A percentile compares a stretch with the other conserved stretches of the same genome.
Evolutionary conservation across 2,797 vertebrate genomes (phyloP).

Genomic region (Ara ararauna): DNA sequence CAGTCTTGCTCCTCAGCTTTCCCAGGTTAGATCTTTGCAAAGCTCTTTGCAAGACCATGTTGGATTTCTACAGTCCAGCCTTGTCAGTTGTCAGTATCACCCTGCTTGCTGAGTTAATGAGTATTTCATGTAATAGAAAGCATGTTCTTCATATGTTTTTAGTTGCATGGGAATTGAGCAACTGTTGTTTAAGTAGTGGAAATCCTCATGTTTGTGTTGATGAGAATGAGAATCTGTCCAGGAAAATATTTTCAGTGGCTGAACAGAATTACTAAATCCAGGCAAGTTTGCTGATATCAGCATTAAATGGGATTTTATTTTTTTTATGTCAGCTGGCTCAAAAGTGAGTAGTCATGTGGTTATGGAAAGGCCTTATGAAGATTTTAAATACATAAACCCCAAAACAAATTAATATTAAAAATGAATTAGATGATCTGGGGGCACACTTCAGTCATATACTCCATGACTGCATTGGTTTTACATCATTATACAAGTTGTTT

Average conservation of each 20-base stretch:
- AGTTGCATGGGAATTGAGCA: slow-evolving; percentile 13
- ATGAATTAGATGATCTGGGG: neutral
- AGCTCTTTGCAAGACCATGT: neutral
- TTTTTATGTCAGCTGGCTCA: neutral
- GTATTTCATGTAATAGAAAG: neutral
- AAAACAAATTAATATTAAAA: neutral
- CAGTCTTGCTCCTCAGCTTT: neutral
- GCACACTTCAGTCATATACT: neutral
- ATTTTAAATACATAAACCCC: neutral
- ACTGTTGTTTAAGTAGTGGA: slow-evolving; percentile 1
- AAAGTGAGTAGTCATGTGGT: neutral
- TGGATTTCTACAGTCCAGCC: neutral
- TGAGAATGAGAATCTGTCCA: neutral
- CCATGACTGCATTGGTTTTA: neutral
- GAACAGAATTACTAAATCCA: neutral
- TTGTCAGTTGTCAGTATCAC: neutral
- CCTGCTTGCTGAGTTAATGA: neutral
- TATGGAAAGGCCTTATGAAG: neutral
- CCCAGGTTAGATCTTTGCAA: neutral
- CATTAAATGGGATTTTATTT: neutral
- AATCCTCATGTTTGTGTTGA: neutral
- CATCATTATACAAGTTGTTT: neutral
- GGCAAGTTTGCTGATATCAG: neutral
- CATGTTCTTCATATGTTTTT: neutral
- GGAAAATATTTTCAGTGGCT: slow-evolving; percentile 9